These are phyloP conservation scores for Phoeniculus purpureus DNA, from an alignment of 2,797 vertebrate genomes.

Conservation along the genomic window DNA sequence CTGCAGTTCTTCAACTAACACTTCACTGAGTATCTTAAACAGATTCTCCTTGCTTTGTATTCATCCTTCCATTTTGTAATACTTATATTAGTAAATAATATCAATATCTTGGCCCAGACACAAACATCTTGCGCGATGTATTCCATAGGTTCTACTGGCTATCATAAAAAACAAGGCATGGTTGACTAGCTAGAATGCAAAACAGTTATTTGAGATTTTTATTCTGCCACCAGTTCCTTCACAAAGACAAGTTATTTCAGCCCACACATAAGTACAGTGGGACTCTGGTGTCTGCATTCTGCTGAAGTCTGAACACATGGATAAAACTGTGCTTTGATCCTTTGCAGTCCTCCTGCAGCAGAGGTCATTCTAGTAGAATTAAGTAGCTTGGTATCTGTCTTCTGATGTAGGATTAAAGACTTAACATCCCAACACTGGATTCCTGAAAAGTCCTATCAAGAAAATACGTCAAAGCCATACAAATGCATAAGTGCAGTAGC, in stretches of 20 bases:
- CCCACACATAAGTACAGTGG: neutral
- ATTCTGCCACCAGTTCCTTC: neutral
- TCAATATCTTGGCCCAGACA: neutral
- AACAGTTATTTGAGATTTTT: neutral
- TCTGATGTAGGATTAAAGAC: constrained; percentile 43
- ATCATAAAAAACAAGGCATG: neutral
- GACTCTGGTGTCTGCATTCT: neutral
- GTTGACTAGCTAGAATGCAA: neutral
- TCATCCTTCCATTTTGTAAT: neutral
- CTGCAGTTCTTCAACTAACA: neutral
- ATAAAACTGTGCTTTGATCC: constrained; percentile 2
- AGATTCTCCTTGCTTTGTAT: neutral
- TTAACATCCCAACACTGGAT: constrained; percentile 2
- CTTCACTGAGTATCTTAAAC: neutral
- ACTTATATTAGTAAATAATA: neutral
- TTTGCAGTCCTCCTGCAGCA: constrained; percentile 8
- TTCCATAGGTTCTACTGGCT: neutral
- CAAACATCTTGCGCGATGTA: neutral
- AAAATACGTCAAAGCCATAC: constrained; percentile 4
- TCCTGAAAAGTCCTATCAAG: constrained; percentile 38
- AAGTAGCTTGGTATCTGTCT: constrained; percentile 26
- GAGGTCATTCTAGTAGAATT: constrained; percentile 40
- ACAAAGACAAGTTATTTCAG: constrained; percentile 11
- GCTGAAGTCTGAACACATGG: constrained; percentile 1
- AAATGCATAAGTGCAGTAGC: neutral